These are phyloP conservation scores for Chrysomallon squamiferum DNA, from an alignment of 1,140 invertebrate genomes.

Conservation along the genomic window DNA sequence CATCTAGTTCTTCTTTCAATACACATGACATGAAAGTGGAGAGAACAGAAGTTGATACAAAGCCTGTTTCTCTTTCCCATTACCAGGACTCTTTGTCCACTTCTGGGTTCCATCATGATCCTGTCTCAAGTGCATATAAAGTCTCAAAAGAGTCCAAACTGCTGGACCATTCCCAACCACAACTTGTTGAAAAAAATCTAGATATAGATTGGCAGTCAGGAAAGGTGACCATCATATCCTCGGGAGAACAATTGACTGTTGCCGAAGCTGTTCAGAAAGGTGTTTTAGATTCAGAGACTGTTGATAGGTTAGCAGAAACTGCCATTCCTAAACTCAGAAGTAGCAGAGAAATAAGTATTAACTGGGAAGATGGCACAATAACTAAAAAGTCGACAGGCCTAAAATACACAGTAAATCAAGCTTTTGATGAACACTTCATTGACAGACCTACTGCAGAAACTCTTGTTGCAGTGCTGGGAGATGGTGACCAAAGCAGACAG, in stretches of 20 bases:
- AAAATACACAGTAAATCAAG: constrained; percentile 76
- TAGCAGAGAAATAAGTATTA: constrained; percentile 51
- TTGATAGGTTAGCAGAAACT: constrained; percentile 70
- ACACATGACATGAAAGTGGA: too few relatives aligned
- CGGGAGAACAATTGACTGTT: constrained; percentile 79
- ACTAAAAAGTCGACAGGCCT: constrained; percentile 81
- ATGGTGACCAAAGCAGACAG: constrained; percentile 6
- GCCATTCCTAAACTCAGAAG: constrained; percentile 67
- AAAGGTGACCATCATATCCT: constrained; percentile 74
- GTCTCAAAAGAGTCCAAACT: too few relatives aligned
- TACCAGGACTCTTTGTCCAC: too few relatives aligned
- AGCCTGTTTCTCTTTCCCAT: too few relatives aligned
- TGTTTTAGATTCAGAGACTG: constrained; percentile 82
- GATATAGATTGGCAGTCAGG: constrained; percentile 51
- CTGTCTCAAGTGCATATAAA: too few relatives aligned
- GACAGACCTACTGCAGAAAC: constrained; percentile 54
- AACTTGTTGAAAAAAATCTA: constrained; percentile 27
- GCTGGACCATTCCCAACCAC: too few relatives aligned
- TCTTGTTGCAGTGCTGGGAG: constrained; percentile 40
- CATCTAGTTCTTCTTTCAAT: too few relatives aligned
- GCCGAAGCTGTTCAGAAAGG: constrained; percentile 85
- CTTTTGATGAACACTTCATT: constrained; percentile 79
- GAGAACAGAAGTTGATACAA: too few relatives aligned
- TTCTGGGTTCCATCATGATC: too few relatives aligned
- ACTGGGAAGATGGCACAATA: constrained; percentile 51